Evolutionary conservation across 2,888 invertebrate species (phyloP).

Genomic region (Philonicus albiceps): DNA sequence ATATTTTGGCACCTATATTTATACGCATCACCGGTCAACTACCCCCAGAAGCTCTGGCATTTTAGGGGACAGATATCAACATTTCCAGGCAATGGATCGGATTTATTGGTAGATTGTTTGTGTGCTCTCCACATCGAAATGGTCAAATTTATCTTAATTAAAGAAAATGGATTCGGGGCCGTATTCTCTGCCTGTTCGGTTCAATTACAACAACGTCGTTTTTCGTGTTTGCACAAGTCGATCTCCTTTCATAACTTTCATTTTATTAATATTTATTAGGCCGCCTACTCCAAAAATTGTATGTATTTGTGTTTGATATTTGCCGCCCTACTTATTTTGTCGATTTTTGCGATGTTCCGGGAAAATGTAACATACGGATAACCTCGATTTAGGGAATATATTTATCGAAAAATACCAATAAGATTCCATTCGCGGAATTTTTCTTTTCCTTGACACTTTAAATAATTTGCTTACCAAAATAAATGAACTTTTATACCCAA

Average conservation of each 20-base stretch:
- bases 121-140: slow-evolving; percentile 26
- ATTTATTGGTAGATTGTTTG: slow-evolving; percentile 31
- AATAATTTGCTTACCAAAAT: background rate
- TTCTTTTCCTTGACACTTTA: no score
- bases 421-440: background rate
- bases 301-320: background rate
- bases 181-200: background rate
- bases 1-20: slow-evolving; percentile 25
- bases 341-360: background rate
- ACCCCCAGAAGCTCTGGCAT: background rate
- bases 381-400: background rate
- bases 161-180: slow-evolving; percentile 31
- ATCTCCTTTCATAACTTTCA: slow-evolving; percentile 28
- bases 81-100: slow-evolving; percentile 31
- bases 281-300: background rate
- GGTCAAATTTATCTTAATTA: slow-evolving; percentile 37
- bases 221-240: slow-evolving; percentile 26
- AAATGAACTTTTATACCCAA: background rate
- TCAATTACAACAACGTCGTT: slow-evolving; percentile 18
- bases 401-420: background rate
- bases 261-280: slow-evolving; percentile 36
- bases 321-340: background rate
- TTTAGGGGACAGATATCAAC: slow-evolving; percentile 34
- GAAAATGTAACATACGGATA: background rate
- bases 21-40: slow-evolving; percentile 26